Percentiles rank a stretch among this genome's conserved stretches.
These are phyloP conservation scores for Drosophila burlai DNA, from an alignment of 1,140 invertebrate species.

Conservation along the genomic window DNA sequence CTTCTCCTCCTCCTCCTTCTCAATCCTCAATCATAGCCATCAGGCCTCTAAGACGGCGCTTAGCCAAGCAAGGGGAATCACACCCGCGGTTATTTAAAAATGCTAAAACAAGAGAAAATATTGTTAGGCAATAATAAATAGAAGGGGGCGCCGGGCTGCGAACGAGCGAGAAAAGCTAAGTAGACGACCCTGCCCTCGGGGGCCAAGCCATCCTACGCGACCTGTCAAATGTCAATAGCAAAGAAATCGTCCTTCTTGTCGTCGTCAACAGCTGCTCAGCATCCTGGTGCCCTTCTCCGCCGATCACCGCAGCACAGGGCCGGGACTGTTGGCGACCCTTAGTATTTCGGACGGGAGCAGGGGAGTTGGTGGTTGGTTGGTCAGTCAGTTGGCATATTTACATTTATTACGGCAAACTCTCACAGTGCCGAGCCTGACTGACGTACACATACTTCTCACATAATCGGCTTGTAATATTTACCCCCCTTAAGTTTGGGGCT, in stretches of 20 bases:
- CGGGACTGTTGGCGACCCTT: constrained; percentile 30
- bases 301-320: constrained; percentile 63
- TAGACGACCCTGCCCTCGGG: constrained; percentile 52
- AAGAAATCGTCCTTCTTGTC: constrained; percentile 44
- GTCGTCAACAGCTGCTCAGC: constrained; percentile 62
- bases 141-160: constrained; percentile 14
- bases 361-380: constrained; percentile 27
- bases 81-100: constrained; percentile 82
- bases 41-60: constrained; percentile 34
- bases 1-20: neutral
- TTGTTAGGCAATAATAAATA: constrained; percentile 66
- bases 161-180: constrained; percentile 20
- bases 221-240: constrained; percentile 84
- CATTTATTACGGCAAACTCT: constrained; percentile 57
- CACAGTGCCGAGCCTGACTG: constrained; percentile 14
- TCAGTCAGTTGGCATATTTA: constrained; percentile 63
- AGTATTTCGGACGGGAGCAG: neutral
- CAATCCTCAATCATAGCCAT: constrained; percentile 17
- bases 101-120: constrained; percentile 72
- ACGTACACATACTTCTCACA: constrained; percentile 39
- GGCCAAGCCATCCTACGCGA: constrained; percentile 48
- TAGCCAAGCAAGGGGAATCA: constrained; percentile 50
- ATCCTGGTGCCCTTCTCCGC: constrained; percentile 15
- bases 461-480: constrained; percentile 60
- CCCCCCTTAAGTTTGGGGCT: neutral